These are phyloP conservation scores for Nomada lathburiana DNA, from an alignment of 2,888 invertebrate genomes.

Conservation along the genomic window DNA sequence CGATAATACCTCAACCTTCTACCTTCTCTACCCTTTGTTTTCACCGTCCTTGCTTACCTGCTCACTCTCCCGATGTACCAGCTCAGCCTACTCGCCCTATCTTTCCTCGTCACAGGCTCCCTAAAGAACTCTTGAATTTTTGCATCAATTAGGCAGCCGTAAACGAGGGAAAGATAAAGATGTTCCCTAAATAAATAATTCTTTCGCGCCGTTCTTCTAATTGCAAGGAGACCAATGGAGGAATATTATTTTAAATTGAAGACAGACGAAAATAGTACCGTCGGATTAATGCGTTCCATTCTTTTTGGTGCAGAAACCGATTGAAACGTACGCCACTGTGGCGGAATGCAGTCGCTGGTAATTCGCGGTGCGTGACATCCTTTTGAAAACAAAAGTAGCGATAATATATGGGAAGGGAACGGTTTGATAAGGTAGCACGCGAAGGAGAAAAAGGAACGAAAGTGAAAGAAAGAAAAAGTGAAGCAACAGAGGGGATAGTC, in stretches of 20 bases:
- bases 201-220: background rate
- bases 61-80: conserved; percentile 39
- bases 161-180: background rate
- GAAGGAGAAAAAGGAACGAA: conserved; percentile 13
- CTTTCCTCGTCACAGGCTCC: conserved; percentile 38
- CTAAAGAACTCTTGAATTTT: conserved; percentile 26
- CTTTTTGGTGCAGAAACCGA: background rate
- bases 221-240: no score
- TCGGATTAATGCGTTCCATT: no score
- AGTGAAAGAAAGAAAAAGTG: conserved; percentile 17
- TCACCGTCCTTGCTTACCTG: conserved; percentile 61
- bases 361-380: background rate
- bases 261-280: background rate
- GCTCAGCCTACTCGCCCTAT: conserved; percentile 61
- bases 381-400: background rate
- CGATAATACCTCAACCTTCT: conserved; percentile 42
- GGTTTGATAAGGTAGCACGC: background rate
- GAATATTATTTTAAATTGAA: background rate
- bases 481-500: conserved; percentile 49
- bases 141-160: conserved; percentile 2
- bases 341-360: background rate
- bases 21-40: conserved; percentile 47
- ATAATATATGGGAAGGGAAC: background rate
- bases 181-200: conserved; percentile 6
- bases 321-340: no score